Percentiles rank a stretch among this genome's conserved stretches.
Conservation (phyloP, 2,113 vertebrate genomes). For the Pantherophis guttatus region DNA sequence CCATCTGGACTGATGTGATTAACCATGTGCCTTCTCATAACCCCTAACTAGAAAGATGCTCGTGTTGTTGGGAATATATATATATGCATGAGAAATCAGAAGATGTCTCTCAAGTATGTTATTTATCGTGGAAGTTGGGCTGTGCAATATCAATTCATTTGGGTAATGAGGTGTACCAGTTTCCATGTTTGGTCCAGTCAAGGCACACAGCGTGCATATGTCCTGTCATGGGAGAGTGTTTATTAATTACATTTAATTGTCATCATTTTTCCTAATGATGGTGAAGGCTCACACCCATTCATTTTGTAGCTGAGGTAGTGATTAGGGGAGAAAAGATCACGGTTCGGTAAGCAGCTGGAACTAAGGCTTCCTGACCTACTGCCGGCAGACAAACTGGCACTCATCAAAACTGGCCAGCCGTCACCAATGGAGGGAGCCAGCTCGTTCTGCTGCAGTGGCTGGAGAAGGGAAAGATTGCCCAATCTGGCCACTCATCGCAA, state of each 20-base stretch:
- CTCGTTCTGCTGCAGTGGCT: slow-evolving; percentile 39
- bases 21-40: slow-evolving; percentile 64
- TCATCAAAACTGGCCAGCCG: slow-evolving; percentile 12
- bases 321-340: slow-evolving; percentile 35
- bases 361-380: slow-evolving; percentile 39
- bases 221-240: slow-evolving; percentile 58
- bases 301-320: slow-evolving; percentile 46
- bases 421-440: neutral
- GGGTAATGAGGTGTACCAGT: slow-evolving; percentile 61
- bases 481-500: neutral
- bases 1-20: slow-evolving; percentile 70
- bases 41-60: slow-evolving; percentile 57
- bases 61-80: slow-evolving; percentile 44
- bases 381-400: slow-evolving; percentile 27
- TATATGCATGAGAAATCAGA: slow-evolving; percentile 36
- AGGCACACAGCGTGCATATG: slow-evolving; percentile 59
- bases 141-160: slow-evolving; percentile 55
- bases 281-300: slow-evolving; percentile 36
- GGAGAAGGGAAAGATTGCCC: slow-evolving; percentile 15
- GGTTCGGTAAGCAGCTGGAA: slow-evolving; percentile 48
- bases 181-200: slow-evolving; percentile 51
- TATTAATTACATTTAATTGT: slow-evolving; percentile 69
- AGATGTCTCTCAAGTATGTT: slow-evolving; percentile 48
- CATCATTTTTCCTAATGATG: slow-evolving; percentile 55
- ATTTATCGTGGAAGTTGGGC: slow-evolving; percentile 56